Conservation (phyloP, 1,140 invertebrate species). For the Brachionus plicatilis region DNA sequence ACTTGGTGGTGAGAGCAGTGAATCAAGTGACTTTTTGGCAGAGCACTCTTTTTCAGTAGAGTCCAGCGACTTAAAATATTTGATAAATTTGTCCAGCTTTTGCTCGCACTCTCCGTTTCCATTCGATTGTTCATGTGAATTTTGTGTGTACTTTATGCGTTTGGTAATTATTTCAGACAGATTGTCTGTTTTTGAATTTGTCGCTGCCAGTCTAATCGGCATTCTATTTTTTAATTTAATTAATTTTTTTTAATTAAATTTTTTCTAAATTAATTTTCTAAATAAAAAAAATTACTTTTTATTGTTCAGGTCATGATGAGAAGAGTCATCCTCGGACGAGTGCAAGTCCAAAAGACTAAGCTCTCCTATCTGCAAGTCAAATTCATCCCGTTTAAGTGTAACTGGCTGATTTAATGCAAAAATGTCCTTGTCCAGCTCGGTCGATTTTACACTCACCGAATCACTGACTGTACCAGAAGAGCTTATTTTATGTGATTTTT, state of each 20-base stretch:
- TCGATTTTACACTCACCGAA: neutral
- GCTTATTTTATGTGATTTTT: neutral
- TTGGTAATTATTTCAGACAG: constrained; percentile 20
- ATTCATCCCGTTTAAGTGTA: neutral
- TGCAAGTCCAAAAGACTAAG: constrained; percentile 25
- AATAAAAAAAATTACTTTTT: neutral
- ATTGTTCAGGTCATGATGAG: neutral
- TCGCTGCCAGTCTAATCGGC: no score
- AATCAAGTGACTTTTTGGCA: constrained; percentile 12
- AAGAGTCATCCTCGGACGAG: constrained; percentile 24
- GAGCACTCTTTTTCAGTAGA: neutral
- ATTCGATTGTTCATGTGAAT: neutral
- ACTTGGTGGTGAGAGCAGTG: neutral
- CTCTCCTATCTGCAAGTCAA: constrained; percentile 25
- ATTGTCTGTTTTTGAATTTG: neutral
- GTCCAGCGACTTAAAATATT: neutral
- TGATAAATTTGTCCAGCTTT: constrained; percentile 29
- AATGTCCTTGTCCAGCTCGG: neutral
- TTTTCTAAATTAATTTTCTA: neutral
- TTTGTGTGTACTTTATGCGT: constrained; percentile 10
- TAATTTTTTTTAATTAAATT: no score
- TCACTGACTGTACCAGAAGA: neutral
- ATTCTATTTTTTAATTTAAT: no score
- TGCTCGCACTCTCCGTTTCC: neutral
- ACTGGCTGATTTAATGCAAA: neutral